Evolutionary conservation across 2,888 invertebrate species (phyloP), one percentile per base, ranked within the genome.

Genomic region (Diplolepis rosae): DNA sequence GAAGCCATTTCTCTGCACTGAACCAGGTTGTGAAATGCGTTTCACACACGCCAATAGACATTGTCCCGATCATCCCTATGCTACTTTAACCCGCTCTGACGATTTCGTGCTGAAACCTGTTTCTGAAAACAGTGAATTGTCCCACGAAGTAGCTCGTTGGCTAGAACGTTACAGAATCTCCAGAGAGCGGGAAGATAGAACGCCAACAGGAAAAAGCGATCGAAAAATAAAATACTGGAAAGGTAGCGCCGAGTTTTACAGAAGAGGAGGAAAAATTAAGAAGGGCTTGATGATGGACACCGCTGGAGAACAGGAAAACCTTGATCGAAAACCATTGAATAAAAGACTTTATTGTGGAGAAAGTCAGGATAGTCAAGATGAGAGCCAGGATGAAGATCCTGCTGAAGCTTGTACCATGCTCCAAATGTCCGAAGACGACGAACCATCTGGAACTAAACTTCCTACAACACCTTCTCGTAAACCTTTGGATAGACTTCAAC

Each of bases 21-120:
- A 89, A 73, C 86, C 89, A 65, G 92, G 91, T 65, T 95, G 95
- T 86, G 89, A 90, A 39, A 92, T 92, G 85, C 89, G 93, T 73
- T 95, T 94, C 84, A 94, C 94, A 1, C 95, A 95, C 88, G 94
- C 94, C 0, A 95, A 95, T 85, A 89, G 95, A 30, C 94, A 93
- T 79, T 95, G 95, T 84, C 91, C 93, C 0, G 91, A 93, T 73
- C 95, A 95, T 89, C 94, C 94, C 0, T 91, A 91, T 73, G 91
- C 91, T 1, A 91, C 91, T 22, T 86, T 92, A 1, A 89, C 90
- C 13, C 86, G 92, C 48, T 89, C 90, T 48, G 90, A 90, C 88
- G 89, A 91, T 70, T 90, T 90, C 71, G 89, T 90, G 1, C 78
- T 90, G 22, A 90, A 90, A 67, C 89, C 90, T 0, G 89, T 90